Conservation (phyloP, 2,797 vertebrate species). For the Melanotaenia parkinsoni region DNA sequence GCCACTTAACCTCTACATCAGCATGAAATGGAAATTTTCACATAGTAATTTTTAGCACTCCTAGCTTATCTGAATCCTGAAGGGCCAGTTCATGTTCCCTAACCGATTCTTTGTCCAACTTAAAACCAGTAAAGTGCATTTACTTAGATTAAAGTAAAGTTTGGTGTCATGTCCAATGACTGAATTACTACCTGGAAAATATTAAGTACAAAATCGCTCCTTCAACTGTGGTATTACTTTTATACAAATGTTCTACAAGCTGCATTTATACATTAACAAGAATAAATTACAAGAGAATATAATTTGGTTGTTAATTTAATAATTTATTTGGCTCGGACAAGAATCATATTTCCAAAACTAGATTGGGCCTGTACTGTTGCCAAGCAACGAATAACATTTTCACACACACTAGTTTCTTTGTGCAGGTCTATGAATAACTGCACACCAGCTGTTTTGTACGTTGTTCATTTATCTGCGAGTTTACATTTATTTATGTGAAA, state of each 20-base stretch:
- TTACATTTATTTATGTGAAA: neutral
- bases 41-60: neutral
- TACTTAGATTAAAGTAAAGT: no score
- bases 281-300: neutral
- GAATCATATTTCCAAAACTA: neutral
- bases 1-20: neutral
- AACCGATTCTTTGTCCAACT: neutral
- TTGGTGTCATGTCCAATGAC: no score
- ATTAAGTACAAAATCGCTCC: neutral
- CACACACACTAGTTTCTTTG: neutral
- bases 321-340: neutral
- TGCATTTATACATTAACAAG: neutral
- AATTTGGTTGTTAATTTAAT: neutral
- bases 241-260: neutral
- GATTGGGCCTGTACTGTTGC: neutral
- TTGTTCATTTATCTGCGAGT: neutral
- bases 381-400: neutral
- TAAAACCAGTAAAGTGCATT: neutral
- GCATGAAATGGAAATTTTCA: neutral
- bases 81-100: neutral
- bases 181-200: neutral
- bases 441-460: neutral
- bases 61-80: neutral
- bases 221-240: neutral
- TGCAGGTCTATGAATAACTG: neutral